These are phyloP conservation scores for Andrena flavipes DNA, from an alignment of 2,888 invertebrate genomes.

Conservation along the genomic window DNA sequence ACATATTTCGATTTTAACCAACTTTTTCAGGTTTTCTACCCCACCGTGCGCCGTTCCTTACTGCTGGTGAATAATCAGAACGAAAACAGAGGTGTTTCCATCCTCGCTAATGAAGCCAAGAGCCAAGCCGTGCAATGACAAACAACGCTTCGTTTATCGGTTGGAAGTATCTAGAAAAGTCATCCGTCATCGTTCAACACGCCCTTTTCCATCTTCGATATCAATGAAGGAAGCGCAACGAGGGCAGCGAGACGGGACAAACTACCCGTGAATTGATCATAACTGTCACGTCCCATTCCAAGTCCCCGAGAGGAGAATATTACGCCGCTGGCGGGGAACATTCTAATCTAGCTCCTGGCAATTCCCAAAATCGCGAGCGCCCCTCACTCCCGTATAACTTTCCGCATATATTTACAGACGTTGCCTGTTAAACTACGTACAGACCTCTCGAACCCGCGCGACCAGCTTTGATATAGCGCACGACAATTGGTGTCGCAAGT, in stretches of 20 bases:
- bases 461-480: constrained; percentile 76
- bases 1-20: no score
- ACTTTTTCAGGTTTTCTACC: no score
- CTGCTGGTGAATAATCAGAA: no score
- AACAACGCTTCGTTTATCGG: background rate
- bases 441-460: constrained; percentile 63
- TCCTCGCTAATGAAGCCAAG: background rate
- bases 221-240: background rate
- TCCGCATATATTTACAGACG: constrained; percentile 77
- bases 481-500: constrained; percentile 77
- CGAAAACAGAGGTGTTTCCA: background rate
- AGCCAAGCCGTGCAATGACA: background rate
- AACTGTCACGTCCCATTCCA: constrained; percentile 41
- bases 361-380: constrained; percentile 67
- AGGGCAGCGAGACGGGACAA: constrained; percentile 2
- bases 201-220: background rate
- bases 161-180: background rate
- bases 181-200: background rate
- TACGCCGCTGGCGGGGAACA: constrained; percentile 50
- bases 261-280: constrained; percentile 43
- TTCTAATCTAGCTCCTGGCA: constrained; percentile 65
- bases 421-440: constrained; percentile 71
- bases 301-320: constrained; percentile 40
- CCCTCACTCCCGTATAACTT: constrained; percentile 66
- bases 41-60: no score